A percentile compares a stretch with the other conserved stretches of the same genome.
These are phyloP conservation scores for Pocillopora meandrina DNA, from an alignment of 92 coral and sea anemone species.

Conservation along the genomic window DNA sequence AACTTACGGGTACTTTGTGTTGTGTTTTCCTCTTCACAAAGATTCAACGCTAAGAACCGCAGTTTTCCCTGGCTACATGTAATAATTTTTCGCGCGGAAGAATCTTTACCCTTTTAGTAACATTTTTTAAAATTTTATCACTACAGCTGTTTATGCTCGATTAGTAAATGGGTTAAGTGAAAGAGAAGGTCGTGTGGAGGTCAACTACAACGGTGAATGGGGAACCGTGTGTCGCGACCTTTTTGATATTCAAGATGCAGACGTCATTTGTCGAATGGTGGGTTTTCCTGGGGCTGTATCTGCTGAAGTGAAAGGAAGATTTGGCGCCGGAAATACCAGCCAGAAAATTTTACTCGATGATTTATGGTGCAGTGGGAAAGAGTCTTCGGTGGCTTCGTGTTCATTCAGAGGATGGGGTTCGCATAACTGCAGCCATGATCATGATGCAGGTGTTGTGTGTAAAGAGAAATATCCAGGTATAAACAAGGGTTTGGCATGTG, in stretches of 20 bases:
- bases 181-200: constrained; percentile 59
- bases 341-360: constrained; percentile 52
- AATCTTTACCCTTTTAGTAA: not conserved
- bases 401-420: constrained; percentile 56
- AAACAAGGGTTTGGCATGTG: not conserved
- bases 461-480: constrained; percentile 38
- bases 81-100: not conserved
- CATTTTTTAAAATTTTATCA: not conserved
- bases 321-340: constrained; percentile 42
- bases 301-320: constrained; percentile 32
- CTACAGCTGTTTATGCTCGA: constrained; percentile 44
- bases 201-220: constrained; percentile 54
- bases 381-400: constrained; percentile 45
- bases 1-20: not conserved
- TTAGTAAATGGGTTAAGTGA: constrained; percentile 49
- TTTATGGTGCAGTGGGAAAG: constrained; percentile 57
- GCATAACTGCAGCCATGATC: constrained; percentile 51
- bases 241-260: constrained; percentile 56
- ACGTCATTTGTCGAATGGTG: constrained; percentile 62
- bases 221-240: constrained; percentile 64
- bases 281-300: constrained; percentile 58
- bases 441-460: constrained; percentile 65
- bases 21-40: not conserved
- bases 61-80: too few species aligned
- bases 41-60: too few species aligned